Percentiles rank a stretch among this genome's conserved stretches.
These are phyloP conservation scores for Rhaphigaster nebulosa DNA, from an alignment of 2,888 invertebrate genomes.

Conservation along the genomic window DNA sequence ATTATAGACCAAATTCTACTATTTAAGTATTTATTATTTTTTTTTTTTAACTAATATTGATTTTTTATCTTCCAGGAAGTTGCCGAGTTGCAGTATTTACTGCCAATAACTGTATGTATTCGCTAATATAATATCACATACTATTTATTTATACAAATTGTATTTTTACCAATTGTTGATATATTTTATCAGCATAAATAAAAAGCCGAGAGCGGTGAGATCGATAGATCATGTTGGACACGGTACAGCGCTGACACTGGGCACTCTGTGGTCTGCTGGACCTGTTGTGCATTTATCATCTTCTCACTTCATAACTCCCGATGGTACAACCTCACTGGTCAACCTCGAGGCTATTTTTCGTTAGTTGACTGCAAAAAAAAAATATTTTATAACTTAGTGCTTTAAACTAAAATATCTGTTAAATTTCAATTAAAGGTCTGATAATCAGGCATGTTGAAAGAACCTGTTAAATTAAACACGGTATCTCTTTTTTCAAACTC, in stretches of 20 bases:
- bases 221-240: background rate
- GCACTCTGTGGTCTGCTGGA: background rate
- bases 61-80: background rate
- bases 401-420: background rate
- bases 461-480: too few species aligned
- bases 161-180: background rate
- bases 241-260: background rate
- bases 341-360: background rate
- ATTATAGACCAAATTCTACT: too few species aligned
- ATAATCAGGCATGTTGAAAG: background rate
- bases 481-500: too few species aligned
- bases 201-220: background rate
- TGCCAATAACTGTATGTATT: background rate
- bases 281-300: background rate
- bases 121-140: too few species aligned
- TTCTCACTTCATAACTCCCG: conserved; percentile 22
- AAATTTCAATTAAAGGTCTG: background rate
- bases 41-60: too few species aligned
- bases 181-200: background rate
- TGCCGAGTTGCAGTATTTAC: background rate
- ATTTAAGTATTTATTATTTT: too few species aligned
- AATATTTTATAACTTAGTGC: background rate
- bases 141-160: too few species aligned
- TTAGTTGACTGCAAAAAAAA: background rate
- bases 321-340: background rate